Evolutionary conservation across 2,113 vertebrate genomes (phyloP).

Genomic region (Pitta sordida): DNA sequence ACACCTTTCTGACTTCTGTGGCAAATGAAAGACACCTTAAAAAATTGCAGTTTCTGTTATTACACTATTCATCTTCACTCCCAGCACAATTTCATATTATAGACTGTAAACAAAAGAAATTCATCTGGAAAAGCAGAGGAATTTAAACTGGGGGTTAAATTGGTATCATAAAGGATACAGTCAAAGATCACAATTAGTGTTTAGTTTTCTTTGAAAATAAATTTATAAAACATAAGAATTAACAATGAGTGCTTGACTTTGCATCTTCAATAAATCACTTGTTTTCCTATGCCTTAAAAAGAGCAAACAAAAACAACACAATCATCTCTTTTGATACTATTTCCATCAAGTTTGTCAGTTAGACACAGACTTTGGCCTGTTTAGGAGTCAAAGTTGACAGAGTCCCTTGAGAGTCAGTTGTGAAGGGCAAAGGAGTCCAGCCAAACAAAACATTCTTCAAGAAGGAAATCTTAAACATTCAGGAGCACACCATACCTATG

Average conservation of each 20-base stretch:
- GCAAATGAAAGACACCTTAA: neutral
- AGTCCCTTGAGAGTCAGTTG: neutral
- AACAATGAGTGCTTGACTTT: neutral
- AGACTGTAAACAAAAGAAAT: neutral
- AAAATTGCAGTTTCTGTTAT: neutral
- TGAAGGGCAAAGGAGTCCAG: neutral
- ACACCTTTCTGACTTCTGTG: neutral
- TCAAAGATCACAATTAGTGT: neutral
- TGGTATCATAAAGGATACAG: neutral
- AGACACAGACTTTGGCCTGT: neutral
- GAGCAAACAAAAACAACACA: neutral
- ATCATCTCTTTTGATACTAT: neutral
- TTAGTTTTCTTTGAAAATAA: neutral
- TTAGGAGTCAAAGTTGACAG: neutral
- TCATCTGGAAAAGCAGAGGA: neutral
- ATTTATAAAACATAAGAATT: neutral
- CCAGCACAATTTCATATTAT: neutral
- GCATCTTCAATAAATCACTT: neutral
- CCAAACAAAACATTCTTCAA: neutral
- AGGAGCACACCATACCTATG: neutral
- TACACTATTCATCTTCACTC: neutral
- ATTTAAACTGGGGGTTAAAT: neutral
- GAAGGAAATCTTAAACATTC: neutral
- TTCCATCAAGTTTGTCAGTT: neutral
- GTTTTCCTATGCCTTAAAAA: neutral